Conservation (phyloP, 2,797 vertebrate species). For the Ceryle rudis region DNA sequence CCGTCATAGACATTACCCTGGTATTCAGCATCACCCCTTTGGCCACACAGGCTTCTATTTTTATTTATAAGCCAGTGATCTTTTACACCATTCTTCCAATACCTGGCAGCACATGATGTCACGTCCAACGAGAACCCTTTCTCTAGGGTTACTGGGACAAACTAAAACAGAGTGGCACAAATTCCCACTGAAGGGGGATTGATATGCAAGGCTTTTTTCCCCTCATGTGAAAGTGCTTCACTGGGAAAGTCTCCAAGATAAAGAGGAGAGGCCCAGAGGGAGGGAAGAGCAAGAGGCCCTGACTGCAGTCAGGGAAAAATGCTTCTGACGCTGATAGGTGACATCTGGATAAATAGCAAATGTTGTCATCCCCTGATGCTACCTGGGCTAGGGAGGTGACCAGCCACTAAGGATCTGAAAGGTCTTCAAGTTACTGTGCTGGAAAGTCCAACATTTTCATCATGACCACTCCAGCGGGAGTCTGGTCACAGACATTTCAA, state of each 20-base stretch:
- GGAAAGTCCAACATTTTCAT: background rate
- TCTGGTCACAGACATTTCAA: background rate
- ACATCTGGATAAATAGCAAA: background rate
- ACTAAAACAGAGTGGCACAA: background rate
- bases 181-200: background rate
- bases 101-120: background rate
- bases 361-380: background rate
- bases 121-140: background rate
- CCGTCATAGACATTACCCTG: background rate
- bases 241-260: conserved; percentile 48
- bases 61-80: background rate
- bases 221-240: conserved; percentile 22
- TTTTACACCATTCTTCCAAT: background rate
- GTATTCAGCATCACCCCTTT: background rate
- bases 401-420: background rate
- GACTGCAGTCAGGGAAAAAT: background rate
- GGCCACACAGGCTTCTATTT: background rate
- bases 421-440: background rate
- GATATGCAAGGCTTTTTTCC: background rate
- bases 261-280: conserved; percentile 6
- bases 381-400: background rate
- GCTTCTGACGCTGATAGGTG: background rate
- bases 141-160: background rate
- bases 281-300: background rate
- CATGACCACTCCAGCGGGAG: background rate